phyloP scores from a whole-genome alignment of 2,888 invertebrate species.

The Drosophila acutilabella region DNA sequence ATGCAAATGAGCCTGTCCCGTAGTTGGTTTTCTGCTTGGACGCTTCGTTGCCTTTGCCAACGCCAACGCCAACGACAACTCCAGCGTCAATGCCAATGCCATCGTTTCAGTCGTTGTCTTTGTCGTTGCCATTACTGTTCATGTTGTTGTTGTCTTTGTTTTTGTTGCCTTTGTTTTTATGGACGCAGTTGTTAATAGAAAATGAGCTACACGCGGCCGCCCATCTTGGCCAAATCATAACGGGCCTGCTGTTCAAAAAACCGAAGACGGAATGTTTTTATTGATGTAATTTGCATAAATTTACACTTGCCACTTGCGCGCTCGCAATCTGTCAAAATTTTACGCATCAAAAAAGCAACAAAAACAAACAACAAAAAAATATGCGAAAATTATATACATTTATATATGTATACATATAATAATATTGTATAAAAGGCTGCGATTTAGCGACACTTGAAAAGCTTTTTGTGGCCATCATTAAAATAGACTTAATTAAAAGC shows the following conservation, averaged over 20 bases:
- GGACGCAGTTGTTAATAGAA: conserved; percentile 81
- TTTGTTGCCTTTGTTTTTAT: conserved; percentile 69
- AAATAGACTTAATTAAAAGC: conserved; percentile 73
- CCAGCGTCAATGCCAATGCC: not conserved
- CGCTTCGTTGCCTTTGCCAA: conserved; percentile 75
- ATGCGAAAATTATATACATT: not conserved
- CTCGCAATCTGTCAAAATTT: conserved; percentile 59
- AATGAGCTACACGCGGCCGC: conserved; percentile 74
- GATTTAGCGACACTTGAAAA: conserved; percentile 38
- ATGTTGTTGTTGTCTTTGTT: conserved; percentile 24
- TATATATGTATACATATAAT: not conserved
- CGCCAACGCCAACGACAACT: conserved; percentile 7
- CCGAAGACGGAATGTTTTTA: conserved; percentile 79
- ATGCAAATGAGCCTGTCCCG: conserved; percentile 80
- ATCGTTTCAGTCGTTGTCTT: not conserved
- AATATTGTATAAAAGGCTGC: conserved; percentile 13
- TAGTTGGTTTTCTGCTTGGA: conserved; percentile 81
- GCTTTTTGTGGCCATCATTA: conserved; percentile 58
- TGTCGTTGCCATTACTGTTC: conserved; percentile 15
- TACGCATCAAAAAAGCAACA: conserved; percentile 17
- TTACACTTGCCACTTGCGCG: conserved; percentile 68
- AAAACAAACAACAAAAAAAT: conserved; percentile 17
- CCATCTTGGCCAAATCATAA: conserved; percentile 76
- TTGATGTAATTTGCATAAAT: conserved; percentile 82
- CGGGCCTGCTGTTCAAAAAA: conserved; percentile 56